Percentiles rank a stretch among this genome's conserved stretches.
These are phyloP conservation scores for Taenioides sp. DNA, from an alignment of 2,797 vertebrate genomes.

Conservation along the genomic window DNA sequence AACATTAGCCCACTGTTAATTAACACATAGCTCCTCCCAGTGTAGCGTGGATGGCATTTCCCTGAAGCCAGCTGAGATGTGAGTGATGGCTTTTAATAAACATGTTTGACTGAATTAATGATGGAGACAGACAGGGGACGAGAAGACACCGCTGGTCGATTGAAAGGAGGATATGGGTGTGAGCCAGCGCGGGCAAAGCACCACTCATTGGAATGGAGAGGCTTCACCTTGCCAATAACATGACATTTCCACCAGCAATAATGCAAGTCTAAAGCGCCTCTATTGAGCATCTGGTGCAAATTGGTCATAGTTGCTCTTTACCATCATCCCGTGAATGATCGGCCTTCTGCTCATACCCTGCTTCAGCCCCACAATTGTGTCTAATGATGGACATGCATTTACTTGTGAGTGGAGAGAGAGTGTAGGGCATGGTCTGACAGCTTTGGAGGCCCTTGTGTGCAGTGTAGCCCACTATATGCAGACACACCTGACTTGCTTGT, in stretches of 20 bases:
- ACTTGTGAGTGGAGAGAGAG: background rate
- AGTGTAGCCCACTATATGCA: slow-evolving; percentile 3
- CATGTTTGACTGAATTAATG: slow-evolving; percentile 14
- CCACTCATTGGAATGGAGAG: slow-evolving; percentile 41
- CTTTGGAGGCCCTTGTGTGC: slow-evolving; percentile 6
- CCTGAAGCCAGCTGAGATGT: slow-evolving; percentile 22
- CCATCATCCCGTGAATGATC: slow-evolving; percentile 51
- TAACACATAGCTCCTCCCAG: slow-evolving; percentile 25
- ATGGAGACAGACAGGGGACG: slow-evolving; percentile 25
- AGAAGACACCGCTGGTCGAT: slow-evolving; percentile 48
- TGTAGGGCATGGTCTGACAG: background rate
- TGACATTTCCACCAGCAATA: slow-evolving; percentile 73
- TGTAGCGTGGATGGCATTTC: slow-evolving; percentile 28
- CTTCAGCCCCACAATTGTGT: slow-evolving; percentile 30
- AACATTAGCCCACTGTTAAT: slow-evolving; percentile 38
- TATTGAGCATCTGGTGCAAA: slow-evolving; percentile 70
- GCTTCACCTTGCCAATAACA: slow-evolving; percentile 72
- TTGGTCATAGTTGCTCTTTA: slow-evolving; percentile 69
- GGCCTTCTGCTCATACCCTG: slow-evolving; percentile 51
- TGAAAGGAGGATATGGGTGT: slow-evolving; percentile 57
- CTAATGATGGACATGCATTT: slow-evolving; percentile 16
- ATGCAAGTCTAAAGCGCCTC: slow-evolving; percentile 63
- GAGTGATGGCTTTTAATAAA: slow-evolving; percentile 24
- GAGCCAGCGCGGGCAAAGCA: slow-evolving; percentile 58
- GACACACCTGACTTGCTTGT: slow-evolving; percentile 28